A percentile compares a stretch with the other conserved stretches of the same genome.
phyloP scores from a whole-genome alignment of 2,797 vertebrate genomes.

The Enteromius fasciolatus region DNA sequence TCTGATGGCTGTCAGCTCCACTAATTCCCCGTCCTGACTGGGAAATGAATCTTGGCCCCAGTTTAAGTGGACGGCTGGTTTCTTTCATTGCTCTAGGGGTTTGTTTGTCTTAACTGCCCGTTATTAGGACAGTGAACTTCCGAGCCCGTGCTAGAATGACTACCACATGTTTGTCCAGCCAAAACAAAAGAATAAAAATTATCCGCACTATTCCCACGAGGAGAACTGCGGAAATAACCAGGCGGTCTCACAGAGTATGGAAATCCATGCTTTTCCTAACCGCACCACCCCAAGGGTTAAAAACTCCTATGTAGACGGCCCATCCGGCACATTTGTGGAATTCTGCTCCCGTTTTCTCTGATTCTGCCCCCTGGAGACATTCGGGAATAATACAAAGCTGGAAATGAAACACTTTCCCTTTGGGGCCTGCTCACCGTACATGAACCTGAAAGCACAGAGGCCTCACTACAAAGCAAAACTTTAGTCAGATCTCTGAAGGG shows the following conservation, averaged over 20 bases:
- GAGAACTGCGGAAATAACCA: slow-evolving; percentile 38
- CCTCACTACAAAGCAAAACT: slow-evolving; percentile 65
- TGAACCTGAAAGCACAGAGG: neutral
- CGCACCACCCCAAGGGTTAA: slow-evolving; percentile 18
- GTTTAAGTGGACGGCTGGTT: slow-evolving; percentile 60
- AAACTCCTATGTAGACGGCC: neutral
- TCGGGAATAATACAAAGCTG: slow-evolving; percentile 64
- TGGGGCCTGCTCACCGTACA: slow-evolving; percentile 60
- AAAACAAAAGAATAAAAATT: slow-evolving; percentile 46
- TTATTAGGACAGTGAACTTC: slow-evolving; percentile 74
- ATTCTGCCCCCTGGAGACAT: slow-evolving; percentile 39
- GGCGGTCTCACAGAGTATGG: slow-evolving; percentile 12
- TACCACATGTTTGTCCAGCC: slow-evolving; percentile 67
- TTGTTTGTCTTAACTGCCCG: slow-evolving; percentile 64
- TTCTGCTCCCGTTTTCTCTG: slow-evolving; percentile 21
- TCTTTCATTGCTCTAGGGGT: slow-evolving; percentile 63
- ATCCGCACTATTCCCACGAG: slow-evolving; percentile 45
- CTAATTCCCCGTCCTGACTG: slow-evolving; percentile 18
- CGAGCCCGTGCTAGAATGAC: slow-evolving; percentile 61
- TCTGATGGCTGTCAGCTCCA: slow-evolving; percentile 16
- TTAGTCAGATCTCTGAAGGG: slow-evolving; percentile 33
- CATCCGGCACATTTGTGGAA: neutral
- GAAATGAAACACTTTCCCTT: slow-evolving; percentile 69
- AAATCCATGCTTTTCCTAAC: slow-evolving; percentile 48
- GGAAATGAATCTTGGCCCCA: slow-evolving; percentile 24